A percentile compares a stretch with the other conserved stretches of the same genome.
These are phyloP conservation scores for Calephelis nemesis DNA, from an alignment of 1,140 invertebrate genomes.

Conservation along the genomic window DNA sequence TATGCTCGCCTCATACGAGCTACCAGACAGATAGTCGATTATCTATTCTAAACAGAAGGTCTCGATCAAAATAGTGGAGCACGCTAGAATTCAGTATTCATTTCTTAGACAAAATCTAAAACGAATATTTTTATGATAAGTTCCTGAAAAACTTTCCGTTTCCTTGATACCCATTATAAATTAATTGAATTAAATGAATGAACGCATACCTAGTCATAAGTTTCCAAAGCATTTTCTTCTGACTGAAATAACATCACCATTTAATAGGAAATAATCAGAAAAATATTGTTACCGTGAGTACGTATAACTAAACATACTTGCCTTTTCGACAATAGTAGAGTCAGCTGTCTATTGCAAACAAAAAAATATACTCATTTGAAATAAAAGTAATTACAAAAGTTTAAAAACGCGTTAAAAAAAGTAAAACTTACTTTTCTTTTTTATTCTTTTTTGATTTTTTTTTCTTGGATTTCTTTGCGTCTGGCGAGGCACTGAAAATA, in stretches of 20 bases:
- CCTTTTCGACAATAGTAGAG: slow-evolving; percentile 61
- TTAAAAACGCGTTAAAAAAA: slow-evolving; percentile 22
- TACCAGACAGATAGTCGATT: too few species aligned
- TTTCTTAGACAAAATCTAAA: too few species aligned
- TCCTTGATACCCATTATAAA: neutral
- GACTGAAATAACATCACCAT: slow-evolving; percentile 53
- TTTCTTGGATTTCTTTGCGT: slow-evolving; percentile 83
- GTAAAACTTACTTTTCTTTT: slow-evolving; percentile 82
- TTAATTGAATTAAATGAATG: slow-evolving; percentile 13
- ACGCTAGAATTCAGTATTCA: too few species aligned
- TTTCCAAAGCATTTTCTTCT: slow-evolving; percentile 68
- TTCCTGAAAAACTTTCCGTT: too few species aligned
- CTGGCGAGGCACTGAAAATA: slow-evolving; percentile 80
- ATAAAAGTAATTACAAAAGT: slow-evolving; percentile 22
- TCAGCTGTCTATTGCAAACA: slow-evolving; percentile 61
- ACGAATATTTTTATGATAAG: too few species aligned
- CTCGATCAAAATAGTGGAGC: too few species aligned
- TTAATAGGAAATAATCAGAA: slow-evolving; percentile 22
- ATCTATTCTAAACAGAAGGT: too few species aligned
- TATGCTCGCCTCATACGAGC: too few species aligned
- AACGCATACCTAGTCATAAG: slow-evolving; percentile 64
- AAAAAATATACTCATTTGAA: slow-evolving; percentile 29
- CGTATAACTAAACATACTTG: slow-evolving; percentile 47
- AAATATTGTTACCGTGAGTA: slow-evolving; percentile 18
- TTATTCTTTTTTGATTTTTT: slow-evolving; percentile 85